A percentile compares a stretch with the other conserved stretches of the same genome.
Conservation (phyloP, 2,888 invertebrate species). For the Cephonodes hylas region DNA sequence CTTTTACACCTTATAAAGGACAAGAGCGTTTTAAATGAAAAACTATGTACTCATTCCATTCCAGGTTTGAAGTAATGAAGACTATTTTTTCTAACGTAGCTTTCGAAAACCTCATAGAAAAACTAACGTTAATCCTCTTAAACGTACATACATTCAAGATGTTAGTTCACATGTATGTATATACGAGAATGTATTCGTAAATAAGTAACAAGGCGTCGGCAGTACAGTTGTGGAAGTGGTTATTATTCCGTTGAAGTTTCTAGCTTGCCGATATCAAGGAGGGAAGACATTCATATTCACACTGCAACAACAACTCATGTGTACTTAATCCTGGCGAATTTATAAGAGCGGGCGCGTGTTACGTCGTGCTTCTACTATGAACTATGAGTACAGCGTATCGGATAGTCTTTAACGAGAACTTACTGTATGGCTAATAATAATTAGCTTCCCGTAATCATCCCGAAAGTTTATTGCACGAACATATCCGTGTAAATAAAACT, state of each 20-base stretch:
- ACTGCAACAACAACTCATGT: conserved; percentile 9
- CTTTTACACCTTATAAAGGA: no score
- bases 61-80: no score
- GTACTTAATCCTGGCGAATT: conserved; percentile 7
- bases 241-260: conserved; percentile 11
- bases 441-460: neutral
- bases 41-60: no score
- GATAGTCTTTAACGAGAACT: neutral
- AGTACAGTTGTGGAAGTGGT: conserved; percentile 4
- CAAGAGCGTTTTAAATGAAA: no score
- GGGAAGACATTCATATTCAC: conserved; percentile 14
- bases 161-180: neutral
- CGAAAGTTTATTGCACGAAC: neutral
- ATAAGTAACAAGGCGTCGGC: neutral
- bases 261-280: conserved; percentile 8
- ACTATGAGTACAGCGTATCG: neutral
- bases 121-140: neutral
- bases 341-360: neutral
- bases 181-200: neutral
- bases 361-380: neutral
- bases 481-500: no score
- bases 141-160: neutral
- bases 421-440: neutral
- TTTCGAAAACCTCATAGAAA: neutral
- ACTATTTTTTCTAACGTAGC: neutral